phyloP scores from a whole-genome alignment of 2,888 invertebrate species.

The Campoplex nolae region DNA sequence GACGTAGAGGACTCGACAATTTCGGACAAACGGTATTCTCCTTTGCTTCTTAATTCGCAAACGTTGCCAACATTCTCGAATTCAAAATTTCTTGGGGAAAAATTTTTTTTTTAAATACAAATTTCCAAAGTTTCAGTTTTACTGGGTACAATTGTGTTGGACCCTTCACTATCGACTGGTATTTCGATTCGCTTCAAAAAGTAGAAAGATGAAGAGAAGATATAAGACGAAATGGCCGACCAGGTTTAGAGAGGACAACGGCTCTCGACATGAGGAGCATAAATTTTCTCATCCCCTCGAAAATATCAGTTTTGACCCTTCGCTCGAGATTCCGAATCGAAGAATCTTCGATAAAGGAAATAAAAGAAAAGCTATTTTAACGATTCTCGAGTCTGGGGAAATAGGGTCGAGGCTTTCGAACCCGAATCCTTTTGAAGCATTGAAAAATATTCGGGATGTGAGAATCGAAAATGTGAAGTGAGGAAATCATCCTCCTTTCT shows the following conservation, averaged over 20 bases:
- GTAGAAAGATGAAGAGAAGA: not conserved
- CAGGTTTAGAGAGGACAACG: slow-evolving; percentile 27
- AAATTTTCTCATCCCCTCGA: slow-evolving; percentile 46
- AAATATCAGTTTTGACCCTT: slow-evolving; percentile 57
- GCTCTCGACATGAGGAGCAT: slow-evolving; percentile 44
- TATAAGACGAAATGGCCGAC: slow-evolving; percentile 13
- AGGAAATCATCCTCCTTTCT: slow-evolving; percentile 3
- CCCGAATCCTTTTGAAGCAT: not conserved
- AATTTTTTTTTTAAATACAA: not conserved
- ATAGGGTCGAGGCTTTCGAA: not conserved
- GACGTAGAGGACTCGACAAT: not conserved
- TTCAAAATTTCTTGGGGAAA: not conserved
- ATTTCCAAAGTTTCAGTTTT: not conserved
- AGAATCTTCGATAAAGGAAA: not conserved
- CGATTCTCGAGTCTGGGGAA: slow-evolving; percentile 4
- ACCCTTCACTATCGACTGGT: not conserved
- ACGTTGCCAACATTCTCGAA: not conserved
- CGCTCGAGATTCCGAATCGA: slow-evolving; percentile 19
- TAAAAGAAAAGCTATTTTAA: not conserved
- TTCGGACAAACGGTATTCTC: not conserved
- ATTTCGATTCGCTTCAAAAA: not conserved
- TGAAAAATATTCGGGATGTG: slow-evolving; percentile 4
- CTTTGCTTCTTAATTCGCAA: not conserved
- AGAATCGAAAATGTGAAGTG: not conserved
- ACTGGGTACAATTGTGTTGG: not conserved